Percentiles rank a stretch among this genome's conserved stretches.
phyloP scores from a whole-genome alignment of 2,113 vertebrate genomes.

The Ctenomys sociabilis region DNA sequence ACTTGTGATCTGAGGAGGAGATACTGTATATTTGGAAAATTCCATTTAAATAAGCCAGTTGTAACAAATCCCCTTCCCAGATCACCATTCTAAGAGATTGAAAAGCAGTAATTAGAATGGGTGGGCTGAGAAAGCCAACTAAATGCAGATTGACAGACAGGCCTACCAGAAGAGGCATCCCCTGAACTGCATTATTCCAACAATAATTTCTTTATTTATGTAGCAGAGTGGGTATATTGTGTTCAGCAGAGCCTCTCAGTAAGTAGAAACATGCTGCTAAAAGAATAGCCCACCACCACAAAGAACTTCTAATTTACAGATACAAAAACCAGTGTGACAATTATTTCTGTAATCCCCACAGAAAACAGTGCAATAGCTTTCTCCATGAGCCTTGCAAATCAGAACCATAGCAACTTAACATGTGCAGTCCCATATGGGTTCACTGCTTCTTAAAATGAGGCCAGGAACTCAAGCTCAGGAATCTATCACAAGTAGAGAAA shows the following conservation, averaged over 20 bases:
- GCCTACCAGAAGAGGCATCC: slow-evolving; percentile 74
- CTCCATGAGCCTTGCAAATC: slow-evolving; percentile 67
- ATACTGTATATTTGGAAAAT: slow-evolving; percentile 77
- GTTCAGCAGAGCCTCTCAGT: slow-evolving; percentile 71
- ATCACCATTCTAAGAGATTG: slow-evolving; percentile 60
- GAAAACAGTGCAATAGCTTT: slow-evolving; percentile 73
- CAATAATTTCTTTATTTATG: slow-evolving; percentile 78
- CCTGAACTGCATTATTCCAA: slow-evolving; percentile 73
- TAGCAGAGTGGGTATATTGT: slow-evolving; percentile 68
- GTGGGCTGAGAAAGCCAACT: slow-evolving; percentile 75
- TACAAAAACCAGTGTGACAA: slow-evolving; percentile 69
- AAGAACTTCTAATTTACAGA: slow-evolving; percentile 72
- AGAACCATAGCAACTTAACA: slow-evolving; percentile 64
- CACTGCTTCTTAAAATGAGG: slow-evolving; percentile 48
- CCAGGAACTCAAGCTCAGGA: slow-evolving; percentile 50
- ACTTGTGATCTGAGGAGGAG: slow-evolving; percentile 65
- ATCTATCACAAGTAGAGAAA: slow-evolving; percentile 26
- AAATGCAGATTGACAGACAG: slow-evolving; percentile 74
- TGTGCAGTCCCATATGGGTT: slow-evolving; percentile 38
- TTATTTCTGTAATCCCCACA: slow-evolving; percentile 73
- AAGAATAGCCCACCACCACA: slow-evolving; percentile 70
- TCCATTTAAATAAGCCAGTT: slow-evolving; percentile 76
- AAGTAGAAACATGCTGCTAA: slow-evolving; percentile 73
- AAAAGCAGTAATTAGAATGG: slow-evolving; percentile 77
- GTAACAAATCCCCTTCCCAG: slow-evolving; percentile 70